Conservation (phyloP, 2,113 vertebrate species). For the Ceyx margarethae region DNA sequence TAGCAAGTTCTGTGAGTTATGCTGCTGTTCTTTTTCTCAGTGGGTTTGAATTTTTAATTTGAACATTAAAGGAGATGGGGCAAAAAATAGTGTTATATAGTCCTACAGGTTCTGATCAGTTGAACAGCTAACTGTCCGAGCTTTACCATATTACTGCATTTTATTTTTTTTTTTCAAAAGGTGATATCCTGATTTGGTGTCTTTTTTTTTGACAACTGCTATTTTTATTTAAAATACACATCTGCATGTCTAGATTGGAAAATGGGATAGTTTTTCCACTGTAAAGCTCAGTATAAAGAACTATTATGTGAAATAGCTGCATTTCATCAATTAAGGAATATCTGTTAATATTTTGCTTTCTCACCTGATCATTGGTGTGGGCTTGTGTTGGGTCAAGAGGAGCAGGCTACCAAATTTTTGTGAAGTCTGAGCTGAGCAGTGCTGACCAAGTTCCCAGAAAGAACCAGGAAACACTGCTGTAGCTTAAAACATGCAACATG, state of each 20-base stretch:
- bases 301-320: neutral
- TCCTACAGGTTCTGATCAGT: neutral
- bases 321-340: neutral
- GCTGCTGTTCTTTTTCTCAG: neutral
- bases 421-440: neutral
- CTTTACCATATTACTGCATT: neutral
- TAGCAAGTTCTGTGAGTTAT: neutral
- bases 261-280: neutral
- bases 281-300: neutral
- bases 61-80: neutral
- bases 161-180: neutral
- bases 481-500: neutral
- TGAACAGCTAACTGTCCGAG: neutral
- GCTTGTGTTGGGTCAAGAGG: neutral
- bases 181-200: neutral
- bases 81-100: neutral
- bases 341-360: neutral
- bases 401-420: neutral
- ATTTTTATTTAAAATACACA: neutral
- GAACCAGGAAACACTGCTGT: neutral
- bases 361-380: neutral
- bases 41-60: neutral
- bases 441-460: neutral
- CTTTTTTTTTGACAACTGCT: neutral
- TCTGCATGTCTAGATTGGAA: neutral